Evolutionary conservation across 2,888 invertebrate species (phyloP).

Genomic region (Carterocephalus palaemon): DNA sequence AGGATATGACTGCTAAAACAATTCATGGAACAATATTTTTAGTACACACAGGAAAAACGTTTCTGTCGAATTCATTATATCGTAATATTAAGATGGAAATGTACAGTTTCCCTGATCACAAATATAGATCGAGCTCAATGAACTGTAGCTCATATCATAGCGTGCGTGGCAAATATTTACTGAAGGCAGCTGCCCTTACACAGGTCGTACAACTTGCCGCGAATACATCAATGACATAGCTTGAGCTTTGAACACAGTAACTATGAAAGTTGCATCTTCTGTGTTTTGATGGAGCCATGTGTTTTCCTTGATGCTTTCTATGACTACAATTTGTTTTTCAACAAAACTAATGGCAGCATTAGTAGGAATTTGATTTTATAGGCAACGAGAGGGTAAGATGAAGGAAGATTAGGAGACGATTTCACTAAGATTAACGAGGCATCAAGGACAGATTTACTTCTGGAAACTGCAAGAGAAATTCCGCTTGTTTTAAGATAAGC

Average conservation of each 20-base stretch:
- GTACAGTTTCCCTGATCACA: slow-evolving; percentile 53
- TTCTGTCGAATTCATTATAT: slow-evolving; percentile 17
- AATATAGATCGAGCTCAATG: slow-evolving; percentile 67
- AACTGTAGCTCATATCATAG: slow-evolving; percentile 53
- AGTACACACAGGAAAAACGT: slow-evolving; percentile 11
- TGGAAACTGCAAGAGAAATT: slow-evolving; percentile 11
- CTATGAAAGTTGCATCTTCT: slow-evolving; percentile 29
- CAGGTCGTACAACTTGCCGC: slow-evolving; percentile 39
- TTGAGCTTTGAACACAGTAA: slow-evolving; percentile 26
- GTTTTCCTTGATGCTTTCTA: slow-evolving; percentile 11
- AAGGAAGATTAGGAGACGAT: no score
- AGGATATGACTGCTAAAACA: slow-evolving; percentile 2
- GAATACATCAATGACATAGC: slow-evolving; percentile 56
- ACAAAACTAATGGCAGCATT: no score
- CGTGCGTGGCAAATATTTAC: slow-evolving; percentile 61
- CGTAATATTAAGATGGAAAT: slow-evolving; percentile 37
- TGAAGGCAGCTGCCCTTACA: slow-evolving; percentile 50
- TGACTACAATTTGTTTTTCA: slow-evolving; percentile 17
- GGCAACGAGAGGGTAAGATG: no score
- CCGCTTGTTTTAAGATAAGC: slow-evolving; percentile 14
- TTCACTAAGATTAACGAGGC: no score
- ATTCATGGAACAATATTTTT: slow-evolving; percentile 11
- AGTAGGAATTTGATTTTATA: no score
- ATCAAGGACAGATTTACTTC: slow-evolving; percentile 1
- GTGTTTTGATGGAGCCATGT: slow-evolving; percentile 20